Percentiles rank a stretch among this genome's conserved stretches.
These are phyloP conservation scores for Rhinoderma darwinii DNA, from an alignment of 2,113 vertebrate species.

Conservation along the genomic window DNA sequence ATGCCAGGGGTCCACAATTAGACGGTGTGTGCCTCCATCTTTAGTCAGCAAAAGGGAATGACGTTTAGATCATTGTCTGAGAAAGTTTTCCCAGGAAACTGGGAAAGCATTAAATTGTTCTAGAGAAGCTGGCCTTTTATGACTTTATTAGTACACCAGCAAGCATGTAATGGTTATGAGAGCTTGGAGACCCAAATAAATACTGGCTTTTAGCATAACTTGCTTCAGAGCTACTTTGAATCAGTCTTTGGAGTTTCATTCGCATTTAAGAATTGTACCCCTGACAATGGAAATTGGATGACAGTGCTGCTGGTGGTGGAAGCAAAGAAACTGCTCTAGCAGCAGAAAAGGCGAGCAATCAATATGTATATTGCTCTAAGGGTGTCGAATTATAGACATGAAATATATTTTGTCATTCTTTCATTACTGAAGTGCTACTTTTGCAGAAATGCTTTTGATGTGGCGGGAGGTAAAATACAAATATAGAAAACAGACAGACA, in stretches of 20 bases:
- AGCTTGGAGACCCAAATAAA: slow-evolving; percentile 65
- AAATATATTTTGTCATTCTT: background rate
- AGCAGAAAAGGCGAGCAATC: slow-evolving; percentile 21
- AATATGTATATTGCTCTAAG: slow-evolving; percentile 29
- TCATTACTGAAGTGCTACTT: background rate
- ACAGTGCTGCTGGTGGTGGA: slow-evolving; percentile 15
- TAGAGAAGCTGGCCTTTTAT: slow-evolving; percentile 66
- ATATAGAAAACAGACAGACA: background rate
- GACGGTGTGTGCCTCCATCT: slow-evolving; percentile 60
- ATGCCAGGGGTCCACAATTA: slow-evolving; percentile 53
- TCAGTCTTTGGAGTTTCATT: slow-evolving; percentile 61
- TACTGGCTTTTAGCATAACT: slow-evolving; percentile 62
- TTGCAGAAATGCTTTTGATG: background rate
- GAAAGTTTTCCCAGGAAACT: slow-evolving; percentile 63
- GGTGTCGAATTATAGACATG: background rate
- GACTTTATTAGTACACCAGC: slow-evolving; percentile 67
- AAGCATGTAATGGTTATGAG: slow-evolving; percentile 69
- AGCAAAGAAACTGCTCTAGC: slow-evolving; percentile 30
- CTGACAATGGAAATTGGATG: slow-evolving; percentile 48
- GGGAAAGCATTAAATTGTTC: slow-evolving; percentile 69
- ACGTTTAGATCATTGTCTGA: slow-evolving; percentile 65
- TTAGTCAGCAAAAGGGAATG: slow-evolving; percentile 56
- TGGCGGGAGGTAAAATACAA: background rate
- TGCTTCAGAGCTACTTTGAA: slow-evolving; percentile 59
- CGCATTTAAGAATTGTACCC: slow-evolving; percentile 64